Conservation (phyloP, 1,140 invertebrate species). For the Diplogasteroides magnus region DNA sequence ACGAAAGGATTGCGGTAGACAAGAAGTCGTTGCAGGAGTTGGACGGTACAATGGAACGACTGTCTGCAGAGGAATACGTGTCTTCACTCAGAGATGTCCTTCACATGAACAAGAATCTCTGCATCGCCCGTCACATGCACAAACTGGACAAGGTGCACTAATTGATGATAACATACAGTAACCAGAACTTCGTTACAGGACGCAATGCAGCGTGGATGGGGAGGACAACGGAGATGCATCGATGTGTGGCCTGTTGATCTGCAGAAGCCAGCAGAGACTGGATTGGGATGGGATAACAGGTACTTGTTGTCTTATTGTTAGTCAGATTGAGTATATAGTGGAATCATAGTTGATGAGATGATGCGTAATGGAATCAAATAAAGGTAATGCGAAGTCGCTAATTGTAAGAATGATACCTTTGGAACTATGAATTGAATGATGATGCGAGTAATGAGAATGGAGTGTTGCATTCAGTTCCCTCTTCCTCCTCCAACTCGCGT, state of each 20-base stretch:
- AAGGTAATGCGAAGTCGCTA: no score
- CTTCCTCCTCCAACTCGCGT: constrained; percentile 92
- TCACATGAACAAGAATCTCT: constrained; percentile 87
- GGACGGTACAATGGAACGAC: constrained; percentile 43
- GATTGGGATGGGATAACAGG: constrained; percentile 59
- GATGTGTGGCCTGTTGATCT: constrained; percentile 95
- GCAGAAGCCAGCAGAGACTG: constrained; percentile 68
- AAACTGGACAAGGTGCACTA: constrained; percentile 64
- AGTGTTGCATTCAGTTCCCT: constrained; percentile 67
- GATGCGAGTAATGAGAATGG: no score
- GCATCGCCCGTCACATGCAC: constrained; percentile 84
- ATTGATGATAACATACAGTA: not conserved
- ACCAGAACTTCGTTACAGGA: constrained; percentile 21
- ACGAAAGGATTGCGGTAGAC: constrained; percentile 58
- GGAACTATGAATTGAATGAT: no score
- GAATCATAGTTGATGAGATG: no score
- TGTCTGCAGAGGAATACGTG: constrained; percentile 71
- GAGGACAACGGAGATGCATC: constrained; percentile 68
- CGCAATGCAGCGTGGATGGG: constrained; percentile 34
- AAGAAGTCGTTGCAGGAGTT: constrained; percentile 46
- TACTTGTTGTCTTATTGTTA: no score
- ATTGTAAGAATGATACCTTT: no score
- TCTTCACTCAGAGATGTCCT: constrained; percentile 73
- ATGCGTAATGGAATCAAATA: no score
- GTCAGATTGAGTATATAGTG: no score